Conservation (phyloP, 2,113 vertebrate genomes). For the Ophthalmolycus amberensis region DNA sequence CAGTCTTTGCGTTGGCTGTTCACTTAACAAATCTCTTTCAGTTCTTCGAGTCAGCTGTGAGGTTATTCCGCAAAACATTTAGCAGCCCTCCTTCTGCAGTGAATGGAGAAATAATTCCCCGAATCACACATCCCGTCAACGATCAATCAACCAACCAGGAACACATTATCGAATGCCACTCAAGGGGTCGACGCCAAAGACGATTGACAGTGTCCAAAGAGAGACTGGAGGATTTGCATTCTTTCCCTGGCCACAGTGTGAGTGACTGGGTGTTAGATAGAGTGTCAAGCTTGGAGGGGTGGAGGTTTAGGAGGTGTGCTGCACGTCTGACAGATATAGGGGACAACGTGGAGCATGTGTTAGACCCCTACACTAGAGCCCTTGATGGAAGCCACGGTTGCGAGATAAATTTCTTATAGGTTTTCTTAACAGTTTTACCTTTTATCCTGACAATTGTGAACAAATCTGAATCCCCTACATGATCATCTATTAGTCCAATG, state of each 20-base stretch:
- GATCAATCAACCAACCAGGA: not conserved
- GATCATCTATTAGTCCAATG: not conserved
- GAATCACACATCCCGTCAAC: constrained; percentile 2
- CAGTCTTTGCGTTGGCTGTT: not conserved
- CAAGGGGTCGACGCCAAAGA: not conserved
- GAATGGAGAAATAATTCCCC: not conserved
- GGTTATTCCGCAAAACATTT: not conserved
- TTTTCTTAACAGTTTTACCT: not conserved
- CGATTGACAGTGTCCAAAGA: not conserved
- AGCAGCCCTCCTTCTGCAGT: not conserved
- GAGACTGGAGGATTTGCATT: not conserved
- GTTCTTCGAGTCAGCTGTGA: not conserved
- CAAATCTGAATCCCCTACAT: not conserved
- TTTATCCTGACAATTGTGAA: not conserved
- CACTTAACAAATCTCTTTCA: constrained; percentile 1
- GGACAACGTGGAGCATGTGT: not conserved
- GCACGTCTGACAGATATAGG: not conserved
- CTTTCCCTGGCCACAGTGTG: constrained; percentile 9
- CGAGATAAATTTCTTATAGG: not conserved
- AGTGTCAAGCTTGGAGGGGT: not conserved
- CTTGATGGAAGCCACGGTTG: not conserved
- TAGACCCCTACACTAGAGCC: not conserved
- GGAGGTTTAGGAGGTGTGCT: not conserved
- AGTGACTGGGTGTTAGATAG: constrained; percentile 1
- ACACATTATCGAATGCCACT: not conserved